These are phyloP conservation scores for Cryptomyrus ogoouensis DNA, from an alignment of 2,113 vertebrate species.

Conservation along the genomic window DNA sequence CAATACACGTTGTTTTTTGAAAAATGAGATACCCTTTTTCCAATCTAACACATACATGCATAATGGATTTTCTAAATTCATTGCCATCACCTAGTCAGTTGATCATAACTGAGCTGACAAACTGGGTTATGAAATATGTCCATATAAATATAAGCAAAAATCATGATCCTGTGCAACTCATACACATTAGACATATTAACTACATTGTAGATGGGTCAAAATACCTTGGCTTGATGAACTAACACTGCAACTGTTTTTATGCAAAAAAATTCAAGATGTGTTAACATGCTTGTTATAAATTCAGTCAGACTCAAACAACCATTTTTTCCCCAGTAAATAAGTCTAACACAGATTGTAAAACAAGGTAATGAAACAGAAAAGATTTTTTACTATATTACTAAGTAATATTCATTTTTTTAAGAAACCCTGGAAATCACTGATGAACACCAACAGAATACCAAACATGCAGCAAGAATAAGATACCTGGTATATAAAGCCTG, in stretches of 20 bases:
- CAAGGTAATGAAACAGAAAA: background rate
- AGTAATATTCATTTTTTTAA: background rate
- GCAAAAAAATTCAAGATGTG: background rate
- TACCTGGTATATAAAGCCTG: background rate
- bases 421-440: background rate
- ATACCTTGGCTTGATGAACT: background rate
- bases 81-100: background rate
- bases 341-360: background rate
- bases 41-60: background rate
- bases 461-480: background rate
- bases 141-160: background rate
- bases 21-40: background rate
- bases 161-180: background rate
- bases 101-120: background rate
- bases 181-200: background rate
- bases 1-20: background rate
- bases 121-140: background rate
- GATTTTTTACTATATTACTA: background rate
- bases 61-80: background rate
- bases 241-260: background rate
- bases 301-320: background rate
- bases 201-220: background rate
- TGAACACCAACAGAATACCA: background rate
- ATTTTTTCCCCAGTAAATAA: background rate
- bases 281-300: background rate